phyloP scores from a whole-genome alignment of 2,113 vertebrate genomes.

The Rana temporaria region DNA sequence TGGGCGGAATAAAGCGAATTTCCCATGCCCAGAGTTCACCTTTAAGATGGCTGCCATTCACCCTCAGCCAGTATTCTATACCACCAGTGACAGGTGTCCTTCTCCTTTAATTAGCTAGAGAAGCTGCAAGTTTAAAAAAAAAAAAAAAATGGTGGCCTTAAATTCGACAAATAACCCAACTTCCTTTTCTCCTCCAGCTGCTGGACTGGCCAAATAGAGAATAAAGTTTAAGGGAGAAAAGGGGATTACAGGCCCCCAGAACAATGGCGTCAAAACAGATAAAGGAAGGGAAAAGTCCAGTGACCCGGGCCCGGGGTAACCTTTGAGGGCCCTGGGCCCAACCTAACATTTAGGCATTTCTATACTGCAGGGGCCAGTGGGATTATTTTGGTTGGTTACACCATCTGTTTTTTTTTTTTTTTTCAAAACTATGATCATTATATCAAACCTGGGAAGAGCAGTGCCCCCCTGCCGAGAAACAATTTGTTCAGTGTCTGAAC shows the following conservation, averaged over 20 bases:
- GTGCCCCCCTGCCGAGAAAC: constrained; percentile 69
- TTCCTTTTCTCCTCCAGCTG: background rate
- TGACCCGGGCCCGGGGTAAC: background rate
- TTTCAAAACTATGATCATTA: constrained; percentile 66
- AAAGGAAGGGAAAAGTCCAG: background rate
- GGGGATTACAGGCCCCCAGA: background rate
- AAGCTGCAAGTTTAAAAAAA: background rate
- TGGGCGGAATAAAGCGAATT: no score
- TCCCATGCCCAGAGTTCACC: background rate
- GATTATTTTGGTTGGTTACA: constrained; percentile 66
- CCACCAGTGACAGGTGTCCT: constrained; percentile 1
- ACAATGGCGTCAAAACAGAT: background rate
- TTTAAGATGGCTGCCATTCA: constrained; percentile 1
- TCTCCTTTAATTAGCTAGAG: background rate
- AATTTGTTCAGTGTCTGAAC: constrained; percentile 71
- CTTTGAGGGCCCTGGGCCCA: constrained; percentile 31
- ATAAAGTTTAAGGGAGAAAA: background rate
- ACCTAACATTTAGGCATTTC: constrained; percentile 42
- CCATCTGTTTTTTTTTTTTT: constrained; percentile 65
- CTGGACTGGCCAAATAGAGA: background rate
- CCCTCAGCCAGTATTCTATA: no score
- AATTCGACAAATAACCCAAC: constrained; percentile 21
- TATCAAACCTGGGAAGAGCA: constrained; percentile 66
- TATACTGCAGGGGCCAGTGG: constrained; percentile 42
- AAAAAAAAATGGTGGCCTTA: background rate